phyloP scores from a whole-genome alignment of 2,797 vertebrate genomes.

The Acrocephalus scirpaceus region DNA sequence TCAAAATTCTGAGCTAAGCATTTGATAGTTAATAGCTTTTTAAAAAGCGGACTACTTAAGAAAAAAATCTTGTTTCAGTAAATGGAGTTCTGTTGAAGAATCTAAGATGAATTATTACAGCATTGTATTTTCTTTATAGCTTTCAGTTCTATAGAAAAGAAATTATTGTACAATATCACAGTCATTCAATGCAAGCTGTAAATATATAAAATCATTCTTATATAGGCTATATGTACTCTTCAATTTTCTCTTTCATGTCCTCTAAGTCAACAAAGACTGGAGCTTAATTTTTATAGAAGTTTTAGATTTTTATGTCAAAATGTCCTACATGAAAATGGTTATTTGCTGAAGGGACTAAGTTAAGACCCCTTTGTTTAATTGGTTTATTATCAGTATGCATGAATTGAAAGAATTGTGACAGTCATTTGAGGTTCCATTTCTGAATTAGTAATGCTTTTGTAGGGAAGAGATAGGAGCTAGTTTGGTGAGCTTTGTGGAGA shows the following conservation, averaged over 20 bases:
- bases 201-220: not conserved
- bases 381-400: not conserved
- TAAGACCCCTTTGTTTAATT: not conserved
- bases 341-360: not conserved
- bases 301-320: not conserved
- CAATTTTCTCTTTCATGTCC: not conserved
- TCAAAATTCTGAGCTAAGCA: not conserved
- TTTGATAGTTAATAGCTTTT: not conserved
- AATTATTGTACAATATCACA: not conserved
- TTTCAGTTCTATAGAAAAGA: not conserved
- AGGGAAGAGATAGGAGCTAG: not conserved
- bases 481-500: not conserved
- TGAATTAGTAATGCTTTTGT: not conserved
- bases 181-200: not conserved
- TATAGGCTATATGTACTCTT: not conserved
- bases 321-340: not conserved
- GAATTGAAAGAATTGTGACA: not conserved
- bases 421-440: not conserved
- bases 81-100: not conserved
- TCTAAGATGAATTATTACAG: not conserved
- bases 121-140: not conserved
- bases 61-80: not conserved
- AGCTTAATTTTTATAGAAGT: not conserved
- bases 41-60: not conserved
- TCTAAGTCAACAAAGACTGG: not conserved